Percentiles rank a stretch among this genome's conserved stretches.
These are phyloP conservation scores for Hyphantria cunea DNA, from an alignment of 1,140 invertebrate genomes.

Conservation along the genomic window DNA sequence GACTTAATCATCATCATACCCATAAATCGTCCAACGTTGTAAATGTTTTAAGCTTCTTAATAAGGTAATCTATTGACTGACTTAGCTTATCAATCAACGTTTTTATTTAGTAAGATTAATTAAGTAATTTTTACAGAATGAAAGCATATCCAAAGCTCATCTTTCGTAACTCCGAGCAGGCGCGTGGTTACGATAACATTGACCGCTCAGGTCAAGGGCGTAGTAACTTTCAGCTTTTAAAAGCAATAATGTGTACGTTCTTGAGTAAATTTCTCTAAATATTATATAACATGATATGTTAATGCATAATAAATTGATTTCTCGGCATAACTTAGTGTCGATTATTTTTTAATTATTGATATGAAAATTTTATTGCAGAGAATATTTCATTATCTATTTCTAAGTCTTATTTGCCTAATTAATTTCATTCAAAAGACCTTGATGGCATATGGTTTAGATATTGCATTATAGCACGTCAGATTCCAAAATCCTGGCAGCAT, in stretches of 20 bases:
- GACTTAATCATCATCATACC: no score
- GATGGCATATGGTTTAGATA: no score
- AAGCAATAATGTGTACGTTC: conserved; percentile 10
- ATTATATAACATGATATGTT: neutral
- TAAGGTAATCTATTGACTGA: no score
- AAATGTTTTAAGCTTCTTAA: no score
- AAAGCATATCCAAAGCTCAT: conserved; percentile 11
- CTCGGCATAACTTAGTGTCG: neutral
- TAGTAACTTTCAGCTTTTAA: neutral
- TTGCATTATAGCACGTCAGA: no score
- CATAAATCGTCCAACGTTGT: no score
- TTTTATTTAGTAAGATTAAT: neutral
- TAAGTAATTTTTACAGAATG: conserved; percentile 2
- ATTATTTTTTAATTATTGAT: no score
- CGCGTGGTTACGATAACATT: conserved; percentile 12
- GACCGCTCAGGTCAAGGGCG: conserved; percentile 22
- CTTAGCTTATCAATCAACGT: no score
- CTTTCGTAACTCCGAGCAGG: conserved; percentile 7
- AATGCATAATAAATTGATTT: neutral
- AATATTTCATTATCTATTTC: no score
- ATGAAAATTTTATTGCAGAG: neutral
- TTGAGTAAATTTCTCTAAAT: conserved; percentile 1
- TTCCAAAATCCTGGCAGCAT: no score
- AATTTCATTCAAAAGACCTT: no score
- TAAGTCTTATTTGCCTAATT: no score